A percentile compares a stretch with the other conserved stretches of the same genome.
Conservation (phyloP, 2,888 invertebrate species). For the Nineta flava region DNA sequence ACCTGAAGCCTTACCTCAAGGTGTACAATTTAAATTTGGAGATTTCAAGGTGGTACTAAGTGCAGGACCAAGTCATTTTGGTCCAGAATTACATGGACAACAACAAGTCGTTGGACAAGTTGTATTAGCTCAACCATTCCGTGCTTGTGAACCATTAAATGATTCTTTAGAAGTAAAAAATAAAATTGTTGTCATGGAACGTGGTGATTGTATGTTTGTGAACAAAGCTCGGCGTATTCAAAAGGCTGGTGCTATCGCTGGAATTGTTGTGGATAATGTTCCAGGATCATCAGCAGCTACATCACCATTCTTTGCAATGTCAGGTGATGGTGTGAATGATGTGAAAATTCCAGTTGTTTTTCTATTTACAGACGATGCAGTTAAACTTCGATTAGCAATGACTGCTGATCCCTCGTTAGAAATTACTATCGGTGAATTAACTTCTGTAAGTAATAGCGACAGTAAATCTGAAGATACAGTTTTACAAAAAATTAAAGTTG, state of each 20-base stretch:
- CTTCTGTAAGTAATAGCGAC: conserved; percentile 26
- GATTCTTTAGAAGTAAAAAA: conserved; percentile 44
- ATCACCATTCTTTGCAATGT: conserved; percentile 89
- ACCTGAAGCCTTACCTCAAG: conserved; percentile 38
- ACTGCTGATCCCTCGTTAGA: conserved; percentile 35
- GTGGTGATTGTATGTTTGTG: conserved; percentile 91
- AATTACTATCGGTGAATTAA: conserved; percentile 35
- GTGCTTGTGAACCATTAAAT: conserved; percentile 43
- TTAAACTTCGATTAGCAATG: conserved; percentile 44
- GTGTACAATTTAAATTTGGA: conserved; percentile 28
- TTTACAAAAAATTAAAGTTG: conserved; percentile 27
- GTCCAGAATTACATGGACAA: conserved; percentile 52
- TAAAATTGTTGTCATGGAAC: conserved; percentile 68
- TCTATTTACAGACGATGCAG: conserved; percentile 64
- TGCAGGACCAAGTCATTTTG: conserved; percentile 88
- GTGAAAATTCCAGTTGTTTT: conserved; percentile 84
- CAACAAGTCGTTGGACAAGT: conserved; percentile 47
- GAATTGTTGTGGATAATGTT: conserved; percentile 74
- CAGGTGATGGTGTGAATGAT: conserved; percentile 78
- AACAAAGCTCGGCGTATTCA: conserved; percentile 81
- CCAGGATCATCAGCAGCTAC: conserved; percentile 55
- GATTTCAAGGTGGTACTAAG: conserved; percentile 31
- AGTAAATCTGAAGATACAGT: conserved; percentile 30
- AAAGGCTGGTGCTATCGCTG: conserved; percentile 65
- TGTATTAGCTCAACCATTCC: conserved; percentile 50